Evolutionary conservation across 2,888 invertebrate species (phyloP).

Genomic region (Standfussiana lucernea): DNA sequence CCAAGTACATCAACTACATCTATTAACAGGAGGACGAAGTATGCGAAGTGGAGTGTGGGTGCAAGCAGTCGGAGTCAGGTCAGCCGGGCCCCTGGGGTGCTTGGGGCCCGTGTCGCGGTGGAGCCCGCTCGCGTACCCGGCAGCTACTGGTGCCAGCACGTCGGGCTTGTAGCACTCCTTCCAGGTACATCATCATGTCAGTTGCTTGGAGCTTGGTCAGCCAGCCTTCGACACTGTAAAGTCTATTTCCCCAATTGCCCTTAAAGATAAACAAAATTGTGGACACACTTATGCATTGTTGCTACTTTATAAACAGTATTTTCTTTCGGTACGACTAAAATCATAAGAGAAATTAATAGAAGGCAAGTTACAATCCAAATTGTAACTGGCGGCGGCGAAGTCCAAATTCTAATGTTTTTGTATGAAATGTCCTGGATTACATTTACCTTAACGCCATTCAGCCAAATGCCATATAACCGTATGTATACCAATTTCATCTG

Average conservation of each 20-base stretch:
- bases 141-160: conserved; percentile 82
- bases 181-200: conserved; percentile 74
- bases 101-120: conserved; percentile 86
- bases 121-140: conserved; percentile 84
- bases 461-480: not conserved
- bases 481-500: not conserved
- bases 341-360: not conserved
- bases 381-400: not conserved
- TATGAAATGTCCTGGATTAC: not conserved
- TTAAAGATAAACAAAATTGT: not conserved
- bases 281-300: not conserved
- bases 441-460: not conserved
- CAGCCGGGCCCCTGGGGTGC: conserved; percentile 85
- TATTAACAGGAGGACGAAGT: conserved; percentile 80
- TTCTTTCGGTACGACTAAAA: not conserved
- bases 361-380: not conserved
- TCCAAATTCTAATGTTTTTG: not conserved
- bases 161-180: conserved; percentile 79
- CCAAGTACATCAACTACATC: not conserved
- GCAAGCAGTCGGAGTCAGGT: conserved; percentile 77
- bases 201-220: conserved; percentile 14
- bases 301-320: not conserved
- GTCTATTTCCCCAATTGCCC: not conserved
- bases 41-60: conserved; percentile 84
- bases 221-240: not conserved